phyloP scores from a whole-genome alignment of 2,113 vertebrate species.

The Camelus dromedarius region DNA sequence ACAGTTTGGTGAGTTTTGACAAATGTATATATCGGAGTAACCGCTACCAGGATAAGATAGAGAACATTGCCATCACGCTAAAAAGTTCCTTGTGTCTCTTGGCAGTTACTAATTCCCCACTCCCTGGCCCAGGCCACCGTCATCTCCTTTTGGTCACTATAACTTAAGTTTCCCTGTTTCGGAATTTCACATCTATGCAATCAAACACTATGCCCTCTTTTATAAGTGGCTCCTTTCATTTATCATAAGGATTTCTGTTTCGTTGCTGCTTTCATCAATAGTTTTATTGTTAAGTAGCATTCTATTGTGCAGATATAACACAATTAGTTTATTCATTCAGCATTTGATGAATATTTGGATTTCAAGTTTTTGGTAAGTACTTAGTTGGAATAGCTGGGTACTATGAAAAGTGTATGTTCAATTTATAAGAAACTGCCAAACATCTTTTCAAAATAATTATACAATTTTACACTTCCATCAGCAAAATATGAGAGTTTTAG shows the following conservation, averaged over 20 bases:
- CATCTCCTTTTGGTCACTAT: background rate
- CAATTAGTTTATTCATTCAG: background rate
- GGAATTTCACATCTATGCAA: background rate
- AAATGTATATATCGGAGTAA: background rate
- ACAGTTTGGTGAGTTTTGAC: slow-evolving; percentile 28
- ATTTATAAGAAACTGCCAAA: background rate
- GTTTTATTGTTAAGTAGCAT: background rate
- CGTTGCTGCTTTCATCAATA: background rate
- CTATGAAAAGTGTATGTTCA: background rate
- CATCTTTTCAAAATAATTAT: background rate
- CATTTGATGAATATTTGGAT: background rate
- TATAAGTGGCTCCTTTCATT: background rate
- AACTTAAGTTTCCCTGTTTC: background rate
- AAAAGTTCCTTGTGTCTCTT: background rate
- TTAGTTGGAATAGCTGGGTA: background rate
- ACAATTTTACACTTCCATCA: slow-evolving; percentile 1
- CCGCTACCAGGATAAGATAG: background rate
- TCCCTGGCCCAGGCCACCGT: background rate
- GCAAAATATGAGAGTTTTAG: background rate
- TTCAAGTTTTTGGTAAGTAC: background rate
- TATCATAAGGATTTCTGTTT: background rate
- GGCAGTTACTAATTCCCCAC: background rate
- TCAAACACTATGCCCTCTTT: background rate
- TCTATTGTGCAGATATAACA: background rate
- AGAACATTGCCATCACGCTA: background rate